phyloP scores from a whole-genome alignment of 1,140 invertebrate genomes.

The Holotrichia oblita region DNA sequence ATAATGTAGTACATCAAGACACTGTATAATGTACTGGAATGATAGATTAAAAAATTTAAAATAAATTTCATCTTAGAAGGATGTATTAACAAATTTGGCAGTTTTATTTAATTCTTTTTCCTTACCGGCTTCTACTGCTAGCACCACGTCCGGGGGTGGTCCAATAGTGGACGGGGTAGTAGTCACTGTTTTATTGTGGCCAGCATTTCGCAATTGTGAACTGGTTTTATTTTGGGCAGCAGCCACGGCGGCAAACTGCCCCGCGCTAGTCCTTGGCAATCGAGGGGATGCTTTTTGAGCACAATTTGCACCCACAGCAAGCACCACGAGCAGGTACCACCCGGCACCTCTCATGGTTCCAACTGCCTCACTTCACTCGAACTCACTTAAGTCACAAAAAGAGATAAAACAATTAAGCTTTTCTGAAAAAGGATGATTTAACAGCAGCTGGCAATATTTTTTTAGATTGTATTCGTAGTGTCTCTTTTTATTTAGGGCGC shows the following conservation, averaged over 20 bases:
- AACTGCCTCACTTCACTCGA: slow-evolving; percentile 32
- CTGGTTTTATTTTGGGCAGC: slow-evolving; percentile 57
- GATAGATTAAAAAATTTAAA: no score
- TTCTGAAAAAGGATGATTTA: background rate
- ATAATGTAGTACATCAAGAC: no score
- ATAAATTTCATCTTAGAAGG: background rate
- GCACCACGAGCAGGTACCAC: slow-evolving; percentile 53
- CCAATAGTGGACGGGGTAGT: slow-evolving; percentile 45
- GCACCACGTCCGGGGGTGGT: slow-evolving; percentile 51
- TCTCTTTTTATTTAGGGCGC: background rate
- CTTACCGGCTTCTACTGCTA: slow-evolving; percentile 51
- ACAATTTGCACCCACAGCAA: slow-evolving; percentile 41
- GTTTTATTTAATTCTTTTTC: background rate
- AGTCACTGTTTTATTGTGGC: slow-evolving; percentile 42
- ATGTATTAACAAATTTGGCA: background rate
- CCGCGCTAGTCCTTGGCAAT: slow-evolving; percentile 60
- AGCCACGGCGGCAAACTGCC: slow-evolving; percentile 57
- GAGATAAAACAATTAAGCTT: background rate
- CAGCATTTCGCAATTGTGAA: slow-evolving; percentile 51
- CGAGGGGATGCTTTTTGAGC: slow-evolving; percentile 51
- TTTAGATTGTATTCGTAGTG: background rate
- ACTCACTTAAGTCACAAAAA: slow-evolving; percentile 32
- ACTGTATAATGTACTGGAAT: no score
- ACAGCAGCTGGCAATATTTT: background rate
- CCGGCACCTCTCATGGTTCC: slow-evolving; percentile 53